phyloP scores from a whole-genome alignment of 2,113 vertebrate genomes.

The Setophaga petechia region DNA sequence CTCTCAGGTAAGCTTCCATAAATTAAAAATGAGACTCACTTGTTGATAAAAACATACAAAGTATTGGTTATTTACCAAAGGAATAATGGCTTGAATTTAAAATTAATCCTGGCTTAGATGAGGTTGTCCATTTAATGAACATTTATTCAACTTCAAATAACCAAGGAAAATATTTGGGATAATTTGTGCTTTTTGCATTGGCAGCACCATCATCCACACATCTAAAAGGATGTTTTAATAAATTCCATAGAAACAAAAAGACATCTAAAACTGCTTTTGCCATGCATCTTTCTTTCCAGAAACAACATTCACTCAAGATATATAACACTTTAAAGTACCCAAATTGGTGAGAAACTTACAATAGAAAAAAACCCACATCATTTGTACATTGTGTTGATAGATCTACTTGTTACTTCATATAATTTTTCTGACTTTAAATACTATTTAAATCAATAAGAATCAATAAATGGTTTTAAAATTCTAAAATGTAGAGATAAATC shows the following conservation, averaged over 20 bases:
- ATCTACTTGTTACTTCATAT: background rate
- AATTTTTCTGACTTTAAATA: background rate
- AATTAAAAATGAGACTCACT: conserved; percentile 33
- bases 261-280: background rate
- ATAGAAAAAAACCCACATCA: background rate
- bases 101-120: background rate
- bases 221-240: background rate
- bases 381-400: background rate
- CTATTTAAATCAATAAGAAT: background rate
- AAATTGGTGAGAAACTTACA: background rate
- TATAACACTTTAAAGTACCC: background rate
- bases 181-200: background rate
- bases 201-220: background rate
- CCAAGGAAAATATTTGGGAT: background rate
- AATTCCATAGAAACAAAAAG: background rate
- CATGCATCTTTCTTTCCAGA: background rate
- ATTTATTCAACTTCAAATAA: background rate
- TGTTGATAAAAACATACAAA: background rate
- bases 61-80: background rate
- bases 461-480: background rate
- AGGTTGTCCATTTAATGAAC: background rate
- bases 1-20: background rate
- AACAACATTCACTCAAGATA: background rate
- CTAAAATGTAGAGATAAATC: background rate
- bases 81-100: background rate